These are phyloP conservation scores for Trissonchulus sp. DNA, from an alignment of 2,888 invertebrate genomes.

Conservation along the genomic window DNA sequence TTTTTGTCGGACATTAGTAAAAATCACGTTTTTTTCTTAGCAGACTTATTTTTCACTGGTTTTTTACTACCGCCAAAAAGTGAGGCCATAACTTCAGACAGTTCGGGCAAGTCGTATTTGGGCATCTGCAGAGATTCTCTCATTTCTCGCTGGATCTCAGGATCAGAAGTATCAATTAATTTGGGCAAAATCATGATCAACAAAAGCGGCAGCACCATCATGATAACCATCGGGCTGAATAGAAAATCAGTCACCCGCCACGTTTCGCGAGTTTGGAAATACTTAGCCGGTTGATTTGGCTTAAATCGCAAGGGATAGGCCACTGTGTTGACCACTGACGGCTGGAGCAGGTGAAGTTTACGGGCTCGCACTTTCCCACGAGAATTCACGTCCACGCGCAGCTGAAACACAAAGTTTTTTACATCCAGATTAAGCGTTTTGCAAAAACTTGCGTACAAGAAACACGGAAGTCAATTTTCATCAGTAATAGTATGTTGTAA, in stretches of 20 bases:
- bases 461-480: no score
- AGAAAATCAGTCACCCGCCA: constrained; percentile 94
- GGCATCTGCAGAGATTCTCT: constrained; percentile 68
- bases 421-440: no score
- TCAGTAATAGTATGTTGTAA: no score
- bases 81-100: constrained; percentile 87
- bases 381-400: constrained; percentile 90
- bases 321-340: constrained; percentile 65
- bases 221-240: constrained; percentile 90
- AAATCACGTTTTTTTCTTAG: constrained; percentile 25
- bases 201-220: constrained; percentile 88
- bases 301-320: constrained; percentile 60
- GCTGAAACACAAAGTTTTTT: constrained; percentile 83
- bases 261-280: constrained; percentile 73
- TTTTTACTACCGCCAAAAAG: constrained; percentile 68
- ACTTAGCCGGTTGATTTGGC: constrained; percentile 64
- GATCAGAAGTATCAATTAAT: constrained; percentile 82
- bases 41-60: constrained; percentile 36
- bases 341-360: constrained; percentile 86
- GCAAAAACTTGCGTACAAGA: no score
- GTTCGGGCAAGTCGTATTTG: constrained; percentile 75
- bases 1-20: no score
- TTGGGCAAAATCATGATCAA: constrained; percentile 87
- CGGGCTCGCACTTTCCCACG: constrained; percentile 93
- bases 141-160: constrained; percentile 66